Evolutionary conservation across 2,888 invertebrate species (phyloP).

Genomic region (Drosophila quinaria): DNA sequence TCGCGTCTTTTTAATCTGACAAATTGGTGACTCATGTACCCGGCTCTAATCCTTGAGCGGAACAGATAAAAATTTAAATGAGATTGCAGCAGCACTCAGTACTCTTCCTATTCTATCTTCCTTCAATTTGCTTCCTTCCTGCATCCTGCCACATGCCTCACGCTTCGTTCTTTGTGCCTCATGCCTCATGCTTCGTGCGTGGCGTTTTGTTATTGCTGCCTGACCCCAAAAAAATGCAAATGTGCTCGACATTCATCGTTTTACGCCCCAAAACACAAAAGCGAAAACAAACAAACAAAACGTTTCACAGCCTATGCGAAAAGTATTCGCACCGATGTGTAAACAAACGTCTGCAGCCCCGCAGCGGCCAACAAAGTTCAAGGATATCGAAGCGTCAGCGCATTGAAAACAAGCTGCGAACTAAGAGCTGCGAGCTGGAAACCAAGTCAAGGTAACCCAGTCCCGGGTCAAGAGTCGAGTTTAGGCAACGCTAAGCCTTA

Average conservation of each 20-base stretch:
- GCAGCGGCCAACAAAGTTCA: constrained; percentile 46
- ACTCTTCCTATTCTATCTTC: too few relatives aligned
- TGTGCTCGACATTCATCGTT: constrained; percentile 51
- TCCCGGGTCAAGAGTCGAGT: constrained; percentile 49
- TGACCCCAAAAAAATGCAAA: constrained; percentile 61
- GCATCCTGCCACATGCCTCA: neutral
- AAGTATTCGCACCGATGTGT: constrained; percentile 54
- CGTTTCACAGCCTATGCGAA: constrained; percentile 40
- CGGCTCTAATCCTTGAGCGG: constrained; percentile 33
- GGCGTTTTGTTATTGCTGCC: constrained; percentile 44
- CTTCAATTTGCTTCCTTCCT: too few relatives aligned
- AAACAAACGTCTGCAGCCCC: constrained; percentile 56
- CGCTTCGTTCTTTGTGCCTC: neutral
- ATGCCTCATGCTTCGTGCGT: constrained; percentile 7
- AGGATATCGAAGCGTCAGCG: constrained; percentile 60
- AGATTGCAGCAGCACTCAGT: constrained; percentile 42
- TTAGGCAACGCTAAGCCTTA: constrained; percentile 24
- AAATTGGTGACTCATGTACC: constrained; percentile 55
- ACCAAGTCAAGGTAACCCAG: constrained; percentile 53
- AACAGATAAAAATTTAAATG: constrained; percentile 49
- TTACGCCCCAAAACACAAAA: constrained; percentile 49
- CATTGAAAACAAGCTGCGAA: constrained; percentile 38
- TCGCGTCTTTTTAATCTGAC: constrained; percentile 65
- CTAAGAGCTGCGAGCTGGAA: constrained; percentile 28
- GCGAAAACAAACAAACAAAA: constrained; percentile 29